Evolutionary conservation across 2,113 vertebrate species (phyloP), one percentile per base, ranked within the genome.

Genomic region (Gnathonemus echidnorhynchus): DNA sequence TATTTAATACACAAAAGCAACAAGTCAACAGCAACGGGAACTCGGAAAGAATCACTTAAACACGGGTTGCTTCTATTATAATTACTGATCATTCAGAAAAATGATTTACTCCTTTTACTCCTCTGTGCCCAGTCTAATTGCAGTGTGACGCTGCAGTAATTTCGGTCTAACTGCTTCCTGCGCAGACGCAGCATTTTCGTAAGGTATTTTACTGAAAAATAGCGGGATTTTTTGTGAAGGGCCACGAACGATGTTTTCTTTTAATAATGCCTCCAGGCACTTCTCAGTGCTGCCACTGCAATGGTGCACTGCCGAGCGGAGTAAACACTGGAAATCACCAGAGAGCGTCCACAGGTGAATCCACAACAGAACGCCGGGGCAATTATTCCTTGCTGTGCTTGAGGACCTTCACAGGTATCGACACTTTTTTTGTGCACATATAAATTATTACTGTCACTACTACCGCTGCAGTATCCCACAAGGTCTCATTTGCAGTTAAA

Each of bases 341-440:
- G 53, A 66, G 53, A 46, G 31, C 21, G 11, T n/a, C 87, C 87
- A 88, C 53, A 88, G 87, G 87, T 88, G 87, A 58, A 56, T 87
- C 83, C 39, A 49, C 19, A 35, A 15, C 8, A 53, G 27, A 49
- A 53, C 27, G 86, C 24, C n/a, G 5, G 31, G 52, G 52, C 50
- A 58, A 58, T 88, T 88, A 62, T 88, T 42, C 42, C 53, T 48
- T 21, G 39, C 83, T 85, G 83, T 46, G 49, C 27, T 46, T 53
- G 49, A 49, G 86, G 86, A 87, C 49, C 46, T 27, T 87, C 4
- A 52, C n/a, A 52, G 49, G 27, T 50, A 87, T 52, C 86, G 45
- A 87, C 49, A 52, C 46, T 52, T 87, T 52, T 49, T 52, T 87
- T 53, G 48, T 9, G 10, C 49, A 87, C 39, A 48, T 85, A 24